phyloP scores from a whole-genome alignment of 2,797 vertebrate species.

The Diplodus puntazzo region DNA sequence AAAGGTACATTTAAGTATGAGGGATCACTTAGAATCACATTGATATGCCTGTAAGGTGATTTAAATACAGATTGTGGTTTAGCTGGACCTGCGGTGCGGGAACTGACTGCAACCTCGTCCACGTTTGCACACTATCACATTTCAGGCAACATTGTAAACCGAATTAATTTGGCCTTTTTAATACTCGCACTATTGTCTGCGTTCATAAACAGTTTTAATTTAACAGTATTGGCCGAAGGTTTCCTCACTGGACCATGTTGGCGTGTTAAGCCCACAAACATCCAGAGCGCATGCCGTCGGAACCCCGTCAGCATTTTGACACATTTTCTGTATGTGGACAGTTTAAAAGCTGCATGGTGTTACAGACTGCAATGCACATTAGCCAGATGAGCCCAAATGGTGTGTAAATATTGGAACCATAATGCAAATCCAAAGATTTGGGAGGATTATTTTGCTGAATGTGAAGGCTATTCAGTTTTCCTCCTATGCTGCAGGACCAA shows the following conservation, averaged over 20 bases:
- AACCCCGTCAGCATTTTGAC: constrained; percentile 38
- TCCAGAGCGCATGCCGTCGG: constrained; percentile 19
- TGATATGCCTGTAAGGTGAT: neutral
- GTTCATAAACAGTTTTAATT: neutral
- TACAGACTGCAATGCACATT: constrained; percentile 4
- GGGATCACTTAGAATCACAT: neutral
- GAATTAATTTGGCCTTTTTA: neutral
- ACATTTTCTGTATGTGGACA: constrained; percentile 37
- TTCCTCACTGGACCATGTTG: neutral
- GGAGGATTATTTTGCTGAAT: constrained; percentile 7
- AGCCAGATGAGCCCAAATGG: neutral
- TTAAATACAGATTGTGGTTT: neutral
- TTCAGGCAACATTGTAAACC: neutral
- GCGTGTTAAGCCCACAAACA: constrained; percentile 36
- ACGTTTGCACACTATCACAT: neutral
- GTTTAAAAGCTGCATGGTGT: constrained; percentile 19
- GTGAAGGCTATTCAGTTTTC: neutral
- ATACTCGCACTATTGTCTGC: neutral
- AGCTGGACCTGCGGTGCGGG: neutral
- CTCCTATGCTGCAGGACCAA: neutral
- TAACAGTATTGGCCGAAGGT: neutral
- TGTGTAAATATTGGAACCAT: neutral
- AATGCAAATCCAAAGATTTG: constrained; percentile 12
- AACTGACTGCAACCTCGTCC: neutral
- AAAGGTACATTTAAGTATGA: neutral